phyloP scores from a whole-genome alignment of 2,797 vertebrate species.

The Pogonophryne albipinna region DNA sequence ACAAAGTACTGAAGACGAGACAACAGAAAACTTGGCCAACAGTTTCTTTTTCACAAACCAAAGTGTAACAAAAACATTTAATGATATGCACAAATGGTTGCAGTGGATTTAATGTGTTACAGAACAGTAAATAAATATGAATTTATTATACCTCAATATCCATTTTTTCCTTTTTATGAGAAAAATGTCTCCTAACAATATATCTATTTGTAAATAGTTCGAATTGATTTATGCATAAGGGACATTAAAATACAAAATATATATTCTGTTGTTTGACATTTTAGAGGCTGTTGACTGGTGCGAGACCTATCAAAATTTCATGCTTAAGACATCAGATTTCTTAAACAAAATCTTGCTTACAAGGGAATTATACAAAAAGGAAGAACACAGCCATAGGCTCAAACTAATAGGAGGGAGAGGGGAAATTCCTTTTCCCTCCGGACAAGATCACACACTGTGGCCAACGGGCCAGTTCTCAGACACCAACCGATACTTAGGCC shows the following conservation, averaged over 20 bases:
- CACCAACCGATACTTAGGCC: conserved; percentile 67
- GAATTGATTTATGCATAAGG: conserved; percentile 74
- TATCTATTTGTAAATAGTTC: conserved; percentile 74
- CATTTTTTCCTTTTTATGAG: conserved; percentile 62
- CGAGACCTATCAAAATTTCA: conserved; percentile 81
- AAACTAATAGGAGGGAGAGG: conserved; percentile 79
- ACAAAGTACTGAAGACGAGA: conserved; percentile 70
- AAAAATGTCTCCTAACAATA: conserved; percentile 66
- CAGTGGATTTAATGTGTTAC: conserved; percentile 50
- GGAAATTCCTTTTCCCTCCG: conserved; percentile 72
- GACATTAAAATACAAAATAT: conserved; percentile 78
- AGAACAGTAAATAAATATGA: conserved; percentile 81
- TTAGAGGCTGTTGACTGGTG: conserved; percentile 70
- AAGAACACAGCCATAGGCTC: conserved; percentile 92
- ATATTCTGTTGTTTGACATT: conserved; percentile 76
- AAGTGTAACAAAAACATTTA: conserved; percentile 53
- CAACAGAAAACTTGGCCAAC: conserved; percentile 63
- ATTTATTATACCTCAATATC: conserved; percentile 77
- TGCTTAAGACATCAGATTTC: conserved; percentile 92
- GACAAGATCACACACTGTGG: conserved; percentile 76
- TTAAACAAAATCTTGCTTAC: conserved; percentile 99
- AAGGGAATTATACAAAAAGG: conserved; percentile 86
- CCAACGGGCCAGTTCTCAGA: conserved; percentile 76
- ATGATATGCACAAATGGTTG: conserved; percentile 56
- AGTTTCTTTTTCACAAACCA: conserved; percentile 44